Conservation (phyloP, 2,797 vertebrate species). For the Gorsachius magnificus region DNA sequence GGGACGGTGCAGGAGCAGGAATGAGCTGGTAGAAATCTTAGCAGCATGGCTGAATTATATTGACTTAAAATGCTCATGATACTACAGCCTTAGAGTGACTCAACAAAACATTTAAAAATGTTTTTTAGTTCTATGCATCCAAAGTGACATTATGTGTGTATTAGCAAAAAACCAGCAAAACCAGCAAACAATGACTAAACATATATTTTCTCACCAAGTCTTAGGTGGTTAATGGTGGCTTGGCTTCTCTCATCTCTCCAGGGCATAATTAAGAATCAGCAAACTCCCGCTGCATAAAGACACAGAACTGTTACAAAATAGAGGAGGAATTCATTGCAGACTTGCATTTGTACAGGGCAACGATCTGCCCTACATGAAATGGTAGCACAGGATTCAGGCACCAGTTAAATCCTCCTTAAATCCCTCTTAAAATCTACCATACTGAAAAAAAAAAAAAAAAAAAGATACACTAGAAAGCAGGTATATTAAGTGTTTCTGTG, state of each 20-base stretch:
- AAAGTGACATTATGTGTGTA: neutral
- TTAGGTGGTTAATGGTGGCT: neutral
- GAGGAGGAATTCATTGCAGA: neutral
- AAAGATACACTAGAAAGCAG: neutral
- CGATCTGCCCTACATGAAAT: neutral
- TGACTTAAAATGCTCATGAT: neutral
- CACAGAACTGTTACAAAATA: neutral
- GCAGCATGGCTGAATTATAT: neutral
- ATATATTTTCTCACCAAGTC: neutral
- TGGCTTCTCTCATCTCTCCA: neutral
- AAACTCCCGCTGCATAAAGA: neutral
- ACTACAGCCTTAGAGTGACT: neutral
- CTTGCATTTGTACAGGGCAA: neutral
- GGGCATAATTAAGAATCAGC: neutral
- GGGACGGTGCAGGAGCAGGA: neutral
- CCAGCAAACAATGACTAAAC: neutral
- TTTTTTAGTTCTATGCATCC: neutral
- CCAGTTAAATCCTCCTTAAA: neutral
- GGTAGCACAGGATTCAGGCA: neutral
- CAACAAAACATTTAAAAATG: neutral
- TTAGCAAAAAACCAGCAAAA: neutral
- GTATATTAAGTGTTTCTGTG: rapidly evolving
- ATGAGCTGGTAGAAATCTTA: neutral
- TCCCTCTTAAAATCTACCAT: neutral
- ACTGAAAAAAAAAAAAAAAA: neutral